Evolutionary conservation across 1,140 invertebrate genomes (phyloP), one percentile per base, ranked within the genome.

Genomic region (Pseudomyrmex sp.): DNA sequence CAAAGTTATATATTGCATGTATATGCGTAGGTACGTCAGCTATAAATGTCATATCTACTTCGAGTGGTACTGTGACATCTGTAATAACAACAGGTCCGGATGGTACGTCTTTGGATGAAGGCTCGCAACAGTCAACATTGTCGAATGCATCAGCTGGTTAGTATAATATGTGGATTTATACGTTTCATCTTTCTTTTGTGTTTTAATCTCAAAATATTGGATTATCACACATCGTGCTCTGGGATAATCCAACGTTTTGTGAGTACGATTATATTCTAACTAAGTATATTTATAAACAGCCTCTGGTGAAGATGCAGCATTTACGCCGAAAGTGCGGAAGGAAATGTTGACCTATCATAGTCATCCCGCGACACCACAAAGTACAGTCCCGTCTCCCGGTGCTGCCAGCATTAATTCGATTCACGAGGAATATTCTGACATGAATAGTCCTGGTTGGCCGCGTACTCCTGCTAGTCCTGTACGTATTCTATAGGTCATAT

Each of bases 391-490:
- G 58, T 97, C 98, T 77, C 98, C 98, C 70, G 97, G 97, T 89
- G 97, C 96, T 86, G 97, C 97, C 82, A 97, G 95, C 95, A 97
- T 97, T 95, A 96, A 97, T 92, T 97, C 97, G 8, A 96, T 96
- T 91, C 98, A 98, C 91, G 98, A 99, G 91, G 98, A 99, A 91
- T 98, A 98, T 95, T 96, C 96, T 20, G 98, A 98, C 93, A 96
- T 98, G 90, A 97, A 96, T 92, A 97, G 97, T 92, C 97, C 98
- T 80, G 96, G 97, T 91, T 98, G 97, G 97, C 96, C 97, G 73
- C 96, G 98, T 89, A 98, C 98, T 88, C 97, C 98, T 89, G 97
- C 97, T 92, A 98, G 97, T 96, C 97, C 97, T 92, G 97, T 98
- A 96, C 96, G 96, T 94, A 87, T 94, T 86, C 86, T 63, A 54